Evolutionary conservation across 2,797 vertebrate genomes (phyloP).

Genomic region (Ispidina lecontei): DNA sequence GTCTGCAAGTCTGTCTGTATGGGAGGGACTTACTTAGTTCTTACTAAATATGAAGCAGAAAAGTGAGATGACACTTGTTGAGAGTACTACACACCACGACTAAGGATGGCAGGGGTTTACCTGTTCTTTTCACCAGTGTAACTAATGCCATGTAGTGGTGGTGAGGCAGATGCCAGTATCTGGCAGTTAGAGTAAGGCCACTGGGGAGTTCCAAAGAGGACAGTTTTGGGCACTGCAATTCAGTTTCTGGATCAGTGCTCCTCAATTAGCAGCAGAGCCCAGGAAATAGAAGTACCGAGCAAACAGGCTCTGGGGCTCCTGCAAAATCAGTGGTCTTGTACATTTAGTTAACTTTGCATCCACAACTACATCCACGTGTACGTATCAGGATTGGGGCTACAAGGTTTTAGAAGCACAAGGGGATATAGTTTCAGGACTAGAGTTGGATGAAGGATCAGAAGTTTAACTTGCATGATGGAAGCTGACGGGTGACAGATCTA

Average conservation of each 20-base stretch:
- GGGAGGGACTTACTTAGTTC: not conserved
- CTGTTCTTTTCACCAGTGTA: not conserved
- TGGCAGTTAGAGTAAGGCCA: not conserved
- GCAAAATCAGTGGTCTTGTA: not conserved
- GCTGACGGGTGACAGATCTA: not conserved
- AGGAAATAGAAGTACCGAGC: not conserved
- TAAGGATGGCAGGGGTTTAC: not conserved
- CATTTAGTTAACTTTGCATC: not conserved
- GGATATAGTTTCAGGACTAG: not conserved
- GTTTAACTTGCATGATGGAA: not conserved
- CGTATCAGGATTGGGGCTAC: accelerated
- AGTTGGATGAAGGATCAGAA: not conserved
- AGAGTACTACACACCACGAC: not conserved
- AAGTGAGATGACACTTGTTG: not conserved
- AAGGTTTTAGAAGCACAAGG: not conserved
- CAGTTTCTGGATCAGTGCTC: not conserved
- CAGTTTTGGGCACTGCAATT: not conserved
- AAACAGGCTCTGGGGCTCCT: not conserved
- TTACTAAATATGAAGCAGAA: not conserved
- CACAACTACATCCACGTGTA: not conserved
- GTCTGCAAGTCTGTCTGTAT: not conserved
- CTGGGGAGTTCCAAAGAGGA: not conserved
- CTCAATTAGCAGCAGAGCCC: not conserved
- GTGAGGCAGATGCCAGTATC: not conserved
- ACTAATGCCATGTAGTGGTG: not conserved